Base-by-base conservation (phyloP, 2,888 invertebrate genomes). In the Sminthurides aquaticus region DNA sequence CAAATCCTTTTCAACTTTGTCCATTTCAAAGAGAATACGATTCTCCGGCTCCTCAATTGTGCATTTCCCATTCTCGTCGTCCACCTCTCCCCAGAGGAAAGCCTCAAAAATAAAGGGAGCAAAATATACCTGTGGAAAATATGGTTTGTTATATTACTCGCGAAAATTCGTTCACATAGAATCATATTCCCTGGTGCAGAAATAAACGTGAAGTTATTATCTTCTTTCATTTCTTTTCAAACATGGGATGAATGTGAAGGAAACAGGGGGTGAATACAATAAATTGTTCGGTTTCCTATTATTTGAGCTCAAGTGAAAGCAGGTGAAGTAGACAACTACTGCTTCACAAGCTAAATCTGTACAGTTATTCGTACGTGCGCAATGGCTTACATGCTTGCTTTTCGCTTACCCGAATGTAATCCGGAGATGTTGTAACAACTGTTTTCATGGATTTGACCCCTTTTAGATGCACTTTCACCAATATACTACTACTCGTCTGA, bases 71-170 rank as follows among this genome's bases (percentile, higher is more conserved):
- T 81, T 80, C 22, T 81, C 79, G 62, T 84, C 84, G 74, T 86
- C 79, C 1, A 91, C 84, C 8, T 83, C 78, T 62, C 83, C 79
- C 69, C 81, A 79, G n/a, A 89, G 79, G 76, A 89, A 86, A 49
- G 85, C 80, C 81, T 91, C 91, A 76, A 90, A 87, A 64, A 90
- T 81, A 76, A 85, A 89, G 3, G 88, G 87, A 27, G 84, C 84
- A 76, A 83, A 89, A 74, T 86, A 84, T 0, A 85, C 86, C 84
- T 84, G 69, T 11, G 75, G 75, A 68, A 60, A 60, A 52, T 57
- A 58, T 15, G 20, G 5, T 11, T 11, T 34, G 15, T 34, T 15
- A 34, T 34, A 34, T 11, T 34, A 34, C 15, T 15, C 8, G 43
- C 43, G 15, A 34, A 34, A 34, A 11, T 11, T 34, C 43, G 8